Conservation (phyloP, 1,140 invertebrate genomes). For the Aradophagus sp. region DNA sequence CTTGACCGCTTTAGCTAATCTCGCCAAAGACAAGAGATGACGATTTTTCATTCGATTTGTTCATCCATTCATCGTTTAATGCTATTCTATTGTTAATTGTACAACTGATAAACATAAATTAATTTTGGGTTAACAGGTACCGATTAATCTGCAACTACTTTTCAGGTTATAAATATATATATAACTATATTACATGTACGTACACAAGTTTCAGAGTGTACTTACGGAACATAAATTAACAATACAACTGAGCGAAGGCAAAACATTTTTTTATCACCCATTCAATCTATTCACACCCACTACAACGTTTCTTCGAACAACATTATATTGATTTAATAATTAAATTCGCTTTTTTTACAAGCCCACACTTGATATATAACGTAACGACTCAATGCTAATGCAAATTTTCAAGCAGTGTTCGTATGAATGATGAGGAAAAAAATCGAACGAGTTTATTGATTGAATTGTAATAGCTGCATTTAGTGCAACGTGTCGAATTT, state of each 20-base stretch:
- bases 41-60: slow-evolving; percentile 61
- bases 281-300: slow-evolving; percentile 56
- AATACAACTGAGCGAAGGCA: slow-evolving; percentile 31
- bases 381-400: slow-evolving; percentile 52
- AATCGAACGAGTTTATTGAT: slow-evolving; percentile 43
- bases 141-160: slow-evolving; percentile 50
- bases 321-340: slow-evolving; percentile 52
- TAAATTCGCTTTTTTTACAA: slow-evolving; percentile 45
- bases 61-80: slow-evolving; percentile 57
- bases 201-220: not conserved
- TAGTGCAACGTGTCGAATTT: slow-evolving; percentile 44
- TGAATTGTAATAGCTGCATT: slow-evolving; percentile 35
- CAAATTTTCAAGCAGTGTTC: slow-evolving; percentile 39
- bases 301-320: slow-evolving; percentile 40
- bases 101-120: slow-evolving; percentile 52
- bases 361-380: slow-evolving; percentile 49
- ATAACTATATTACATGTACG: not conserved
- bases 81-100: slow-evolving; percentile 57
- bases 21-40: slow-evolving; percentile 55
- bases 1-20: slow-evolving; percentile 59
- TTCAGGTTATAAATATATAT: too few species aligned
- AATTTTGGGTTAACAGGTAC: slow-evolving; percentile 56
- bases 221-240: slow-evolving; percentile 33
- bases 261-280: slow-evolving; percentile 53
- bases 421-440: slow-evolving; percentile 30